Evolutionary conservation across 2,888 invertebrate genomes (phyloP).

Genomic region (Odontomyia ornata): DNA sequence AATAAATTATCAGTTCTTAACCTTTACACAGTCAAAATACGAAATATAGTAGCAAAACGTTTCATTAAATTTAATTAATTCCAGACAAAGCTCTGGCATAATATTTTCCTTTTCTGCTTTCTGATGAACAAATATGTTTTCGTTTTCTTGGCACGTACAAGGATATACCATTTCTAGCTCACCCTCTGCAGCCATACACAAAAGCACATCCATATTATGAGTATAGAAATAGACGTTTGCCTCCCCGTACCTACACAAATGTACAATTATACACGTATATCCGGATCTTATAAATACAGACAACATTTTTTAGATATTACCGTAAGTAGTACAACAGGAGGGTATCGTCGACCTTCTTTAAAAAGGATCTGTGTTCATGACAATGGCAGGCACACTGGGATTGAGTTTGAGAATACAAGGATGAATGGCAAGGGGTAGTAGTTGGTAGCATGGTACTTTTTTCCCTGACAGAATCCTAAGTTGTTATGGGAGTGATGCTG

Average conservation of each 20-base stretch:
- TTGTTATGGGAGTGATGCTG: not conserved
- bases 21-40: constrained; percentile 38
- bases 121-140: constrained; percentile 51
- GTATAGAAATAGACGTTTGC: not conserved
- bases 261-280: constrained; percentile 33
- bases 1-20: constrained; percentile 43
- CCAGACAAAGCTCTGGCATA: constrained; percentile 46
- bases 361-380: constrained; percentile 25
- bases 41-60: constrained; percentile 43
- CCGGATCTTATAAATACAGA: constrained; percentile 41
- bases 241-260: not conserved
- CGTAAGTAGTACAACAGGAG: constrained; percentile 21
- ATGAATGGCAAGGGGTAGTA: not conserved
- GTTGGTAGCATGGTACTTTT: constrained; percentile 26
- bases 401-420: not conserved
- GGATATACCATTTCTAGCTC: constrained; percentile 51
- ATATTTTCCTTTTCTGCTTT: constrained; percentile 41
- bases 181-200: constrained; percentile 49
- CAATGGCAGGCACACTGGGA: constrained; percentile 22
- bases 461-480: not conserved
- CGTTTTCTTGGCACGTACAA: constrained; percentile 52
- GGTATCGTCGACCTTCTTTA: constrained; percentile 26
- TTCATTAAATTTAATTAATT: constrained; percentile 52
- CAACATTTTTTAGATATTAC: constrained; percentile 48
- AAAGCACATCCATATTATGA: constrained; percentile 23